A percentile compares a stretch with the other conserved stretches of the same genome.
phyloP scores from a whole-genome alignment of 2,113 vertebrate species.

The Lophotis ruficrista region DNA sequence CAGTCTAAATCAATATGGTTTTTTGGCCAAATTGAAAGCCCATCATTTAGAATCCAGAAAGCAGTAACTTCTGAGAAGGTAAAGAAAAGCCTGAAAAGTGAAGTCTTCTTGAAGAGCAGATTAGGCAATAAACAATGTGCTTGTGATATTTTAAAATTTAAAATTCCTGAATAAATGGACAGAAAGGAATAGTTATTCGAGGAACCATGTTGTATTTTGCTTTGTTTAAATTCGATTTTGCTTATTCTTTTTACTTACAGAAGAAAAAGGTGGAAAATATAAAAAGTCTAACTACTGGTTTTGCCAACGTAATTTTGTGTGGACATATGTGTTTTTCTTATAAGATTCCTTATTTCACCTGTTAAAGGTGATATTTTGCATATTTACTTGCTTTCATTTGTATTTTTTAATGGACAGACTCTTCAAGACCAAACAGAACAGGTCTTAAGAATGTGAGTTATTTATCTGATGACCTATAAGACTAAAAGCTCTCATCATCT shows the following conservation, averaged over 20 bases:
- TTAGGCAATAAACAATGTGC: background rate
- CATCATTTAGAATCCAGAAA: background rate
- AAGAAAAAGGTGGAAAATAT: background rate
- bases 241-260: background rate
- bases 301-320: background rate
- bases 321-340: background rate
- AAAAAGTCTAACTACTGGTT: background rate
- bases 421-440: background rate
- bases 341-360: background rate
- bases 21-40: background rate
- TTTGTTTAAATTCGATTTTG: background rate
- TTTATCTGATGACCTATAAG: conserved; percentile 50
- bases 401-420: background rate
- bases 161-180: background rate
- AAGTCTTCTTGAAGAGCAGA: background rate
- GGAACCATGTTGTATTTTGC: background rate
- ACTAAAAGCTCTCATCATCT: conserved; percentile 36
- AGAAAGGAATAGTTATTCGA: background rate
- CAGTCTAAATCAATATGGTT: background rate
- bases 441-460: conserved; percentile 22
- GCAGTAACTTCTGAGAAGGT: background rate
- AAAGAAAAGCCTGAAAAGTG: background rate
- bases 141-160: background rate
- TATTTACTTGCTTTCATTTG: background rate
- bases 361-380: background rate